A percentile compares a stretch with the other conserved stretches of the same genome.
phyloP scores from a whole-genome alignment of 2,113 vertebrate genomes.

The Calonectris borealis region DNA sequence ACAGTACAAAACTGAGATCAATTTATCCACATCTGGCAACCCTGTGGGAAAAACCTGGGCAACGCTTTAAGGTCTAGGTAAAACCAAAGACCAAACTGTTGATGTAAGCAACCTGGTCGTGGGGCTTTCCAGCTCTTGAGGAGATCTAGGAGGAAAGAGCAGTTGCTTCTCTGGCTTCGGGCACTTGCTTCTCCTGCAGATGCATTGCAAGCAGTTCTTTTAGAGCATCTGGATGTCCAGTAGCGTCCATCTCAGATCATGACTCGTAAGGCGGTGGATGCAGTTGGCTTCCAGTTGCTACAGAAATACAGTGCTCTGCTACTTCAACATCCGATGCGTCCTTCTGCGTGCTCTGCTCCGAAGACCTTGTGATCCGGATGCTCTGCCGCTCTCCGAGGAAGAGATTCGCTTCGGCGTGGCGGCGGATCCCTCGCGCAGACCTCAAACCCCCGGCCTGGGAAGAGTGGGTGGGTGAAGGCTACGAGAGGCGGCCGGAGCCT shows the following conservation, averaged over 20 bases:
- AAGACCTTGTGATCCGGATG: too few relatives aligned
- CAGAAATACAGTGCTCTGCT: not conserved
- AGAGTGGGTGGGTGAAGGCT: rapidly evolving
- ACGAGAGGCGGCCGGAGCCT: rapidly evolving
- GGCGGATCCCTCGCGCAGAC: not conserved
- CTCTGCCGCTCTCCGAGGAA: rapidly evolving
- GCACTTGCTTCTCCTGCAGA: not conserved
- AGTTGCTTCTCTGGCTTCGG: rapidly evolving
- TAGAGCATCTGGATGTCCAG: not conserved
- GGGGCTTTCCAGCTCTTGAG: not conserved
- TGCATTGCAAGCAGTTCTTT: not conserved
- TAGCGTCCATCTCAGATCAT: rapidly evolving
- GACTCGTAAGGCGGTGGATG: not conserved
- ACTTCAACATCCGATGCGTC: rapidly evolving
- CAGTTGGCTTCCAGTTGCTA: not conserved
- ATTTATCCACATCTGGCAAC: not conserved
- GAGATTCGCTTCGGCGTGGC: rapidly evolving
- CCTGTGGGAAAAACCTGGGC: not conserved
- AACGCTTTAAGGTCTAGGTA: not conserved
- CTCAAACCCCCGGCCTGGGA: not conserved
- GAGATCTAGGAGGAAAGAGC: not conserved
- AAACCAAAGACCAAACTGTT: not conserved
- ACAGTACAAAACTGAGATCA: not conserved
- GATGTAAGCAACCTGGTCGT: not conserved
- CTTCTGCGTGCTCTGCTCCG: rapidly evolving